Conservation (phyloP, 2,888 invertebrate species). For the Spodoptera picta region DNA sequence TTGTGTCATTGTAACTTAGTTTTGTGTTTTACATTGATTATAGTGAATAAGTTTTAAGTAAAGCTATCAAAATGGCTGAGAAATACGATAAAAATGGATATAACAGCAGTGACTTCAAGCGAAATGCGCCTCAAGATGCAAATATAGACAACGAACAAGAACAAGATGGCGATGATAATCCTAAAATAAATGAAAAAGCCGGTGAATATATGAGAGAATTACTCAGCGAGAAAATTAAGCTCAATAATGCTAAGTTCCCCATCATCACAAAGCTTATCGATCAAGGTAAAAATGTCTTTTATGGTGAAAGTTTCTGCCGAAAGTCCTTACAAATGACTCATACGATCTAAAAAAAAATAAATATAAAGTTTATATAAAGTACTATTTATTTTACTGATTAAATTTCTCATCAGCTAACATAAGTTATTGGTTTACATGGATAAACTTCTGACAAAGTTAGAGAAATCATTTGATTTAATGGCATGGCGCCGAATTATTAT, state of each 20-base stretch:
- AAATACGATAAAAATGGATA: constrained; percentile 84
- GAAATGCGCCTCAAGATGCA: constrained; percentile 74
- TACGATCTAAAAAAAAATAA: background rate
- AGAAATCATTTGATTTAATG: too few relatives aligned
- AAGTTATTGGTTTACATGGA: too few relatives aligned
- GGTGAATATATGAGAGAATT: constrained; percentile 93
- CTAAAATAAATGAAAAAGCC: constrained; percentile 91
- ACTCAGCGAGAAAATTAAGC: constrained; percentile 91
- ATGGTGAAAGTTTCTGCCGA: too few relatives aligned
- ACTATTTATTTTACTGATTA: too few relatives aligned
- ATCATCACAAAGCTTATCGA: constrained; percentile 92
- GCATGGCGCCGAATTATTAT: too few relatives aligned
- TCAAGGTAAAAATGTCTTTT: constrained; percentile 87
- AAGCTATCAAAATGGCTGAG: constrained; percentile 68
- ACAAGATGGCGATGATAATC: constrained; percentile 88
- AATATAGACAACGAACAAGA: constrained; percentile 66
- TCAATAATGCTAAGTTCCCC: constrained; percentile 91
- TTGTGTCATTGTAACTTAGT: constrained; percentile 16
- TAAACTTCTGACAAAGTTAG: too few relatives aligned
- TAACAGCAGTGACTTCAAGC: constrained; percentile 84
- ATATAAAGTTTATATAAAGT: too few relatives aligned
- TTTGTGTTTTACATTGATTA: constrained; percentile 8
- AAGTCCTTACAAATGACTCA: background rate
- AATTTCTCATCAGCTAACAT: too few relatives aligned
- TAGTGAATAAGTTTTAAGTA: constrained; percentile 6